These are phyloP conservation scores for Odontesthes bonariensis DNA, from an alignment of 2,113 vertebrate genomes.

Conservation along the genomic window DNA sequence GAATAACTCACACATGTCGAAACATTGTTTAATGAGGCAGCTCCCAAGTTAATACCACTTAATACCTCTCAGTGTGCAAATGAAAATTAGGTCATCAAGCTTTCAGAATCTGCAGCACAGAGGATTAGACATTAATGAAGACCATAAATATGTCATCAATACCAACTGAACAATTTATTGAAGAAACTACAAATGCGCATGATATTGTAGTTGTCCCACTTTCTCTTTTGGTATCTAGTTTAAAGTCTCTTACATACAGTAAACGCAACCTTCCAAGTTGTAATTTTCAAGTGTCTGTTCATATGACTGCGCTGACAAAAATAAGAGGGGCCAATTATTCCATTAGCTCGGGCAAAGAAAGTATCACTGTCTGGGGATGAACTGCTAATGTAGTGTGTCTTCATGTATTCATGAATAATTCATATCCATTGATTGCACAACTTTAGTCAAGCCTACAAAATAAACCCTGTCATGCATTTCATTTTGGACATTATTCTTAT, in stretches of 20 bases:
- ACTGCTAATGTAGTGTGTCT: constrained; percentile 58
- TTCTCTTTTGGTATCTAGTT: constrained; percentile 15
- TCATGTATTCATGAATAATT: constrained; percentile 63
- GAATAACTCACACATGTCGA: constrained; percentile 16
- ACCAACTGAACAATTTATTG: constrained; percentile 38
- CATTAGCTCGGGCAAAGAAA: constrained; percentile 55
- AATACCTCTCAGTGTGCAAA: constrained; percentile 21
- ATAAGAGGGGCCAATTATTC: constrained; percentile 68
- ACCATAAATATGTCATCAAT: constrained; percentile 40
- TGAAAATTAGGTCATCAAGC: constrained; percentile 44
- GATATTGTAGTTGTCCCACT: constrained; percentile 40
- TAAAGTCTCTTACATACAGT: constrained; percentile 16
- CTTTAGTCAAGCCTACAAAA: constrained; percentile 19
- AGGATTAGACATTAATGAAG: constrained; percentile 22
- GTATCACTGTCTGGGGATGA: constrained; percentile 54
- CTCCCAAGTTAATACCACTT: constrained; percentile 18
- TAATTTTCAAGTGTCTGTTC: constrained; percentile 52
- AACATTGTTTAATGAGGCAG: constrained; percentile 16
- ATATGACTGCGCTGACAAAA: constrained; percentile 61
- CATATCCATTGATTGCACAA: constrained; percentile 55
- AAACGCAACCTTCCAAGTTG: constrained; percentile 30
- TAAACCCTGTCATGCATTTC: constrained; percentile 7
- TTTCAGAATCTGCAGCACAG: constrained; percentile 15
- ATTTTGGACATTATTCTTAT: neutral
- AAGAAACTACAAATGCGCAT: constrained; percentile 8